These are phyloP conservation scores for Merodon equestris DNA, from an alignment of 2,888 invertebrate genomes.

Conservation along the genomic window DNA sequence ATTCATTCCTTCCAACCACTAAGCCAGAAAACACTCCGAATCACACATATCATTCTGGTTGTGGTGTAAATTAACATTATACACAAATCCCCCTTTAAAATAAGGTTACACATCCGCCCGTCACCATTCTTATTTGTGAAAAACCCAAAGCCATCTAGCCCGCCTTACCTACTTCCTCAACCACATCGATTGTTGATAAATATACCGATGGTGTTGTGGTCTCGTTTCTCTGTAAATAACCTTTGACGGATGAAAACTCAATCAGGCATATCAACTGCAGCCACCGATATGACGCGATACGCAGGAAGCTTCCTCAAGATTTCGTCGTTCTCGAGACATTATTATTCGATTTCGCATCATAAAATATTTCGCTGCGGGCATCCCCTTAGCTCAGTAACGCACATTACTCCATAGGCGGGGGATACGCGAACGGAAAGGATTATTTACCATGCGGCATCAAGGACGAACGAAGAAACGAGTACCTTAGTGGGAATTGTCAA, in stretches of 20 bases:
- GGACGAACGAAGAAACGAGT: conserved; percentile 13
- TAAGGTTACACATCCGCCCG: conserved; percentile 22
- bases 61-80: conserved; percentile 24
- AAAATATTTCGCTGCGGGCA: conserved; percentile 43
- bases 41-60: conserved; percentile 25
- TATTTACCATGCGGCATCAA: conserved; percentile 22
- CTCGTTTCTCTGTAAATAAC: conserved; percentile 1
- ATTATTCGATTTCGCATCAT: conserved; percentile 63
- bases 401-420: not conserved
- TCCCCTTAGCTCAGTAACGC: not conserved
- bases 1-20: conserved; percentile 21
- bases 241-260: conserved; percentile 39
- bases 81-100: conserved; percentile 44
- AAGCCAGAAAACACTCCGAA: conserved; percentile 8
- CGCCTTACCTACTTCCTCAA: not conserved
- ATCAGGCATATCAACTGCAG: conserved; percentile 47
- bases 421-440: conserved; percentile 30
- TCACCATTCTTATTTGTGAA: too few relatives aligned
- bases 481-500: conserved; percentile 19
- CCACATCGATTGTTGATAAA: conserved; percentile 24
- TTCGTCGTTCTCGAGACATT: conserved; percentile 39
- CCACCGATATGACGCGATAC: conserved; percentile 6
- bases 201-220: conserved; percentile 16
- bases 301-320: conserved; percentile 18
- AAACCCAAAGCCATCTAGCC: not conserved